Base-by-base conservation (phyloP, 2,888 invertebrate species). In the Amphiduros pacificus region DNA sequence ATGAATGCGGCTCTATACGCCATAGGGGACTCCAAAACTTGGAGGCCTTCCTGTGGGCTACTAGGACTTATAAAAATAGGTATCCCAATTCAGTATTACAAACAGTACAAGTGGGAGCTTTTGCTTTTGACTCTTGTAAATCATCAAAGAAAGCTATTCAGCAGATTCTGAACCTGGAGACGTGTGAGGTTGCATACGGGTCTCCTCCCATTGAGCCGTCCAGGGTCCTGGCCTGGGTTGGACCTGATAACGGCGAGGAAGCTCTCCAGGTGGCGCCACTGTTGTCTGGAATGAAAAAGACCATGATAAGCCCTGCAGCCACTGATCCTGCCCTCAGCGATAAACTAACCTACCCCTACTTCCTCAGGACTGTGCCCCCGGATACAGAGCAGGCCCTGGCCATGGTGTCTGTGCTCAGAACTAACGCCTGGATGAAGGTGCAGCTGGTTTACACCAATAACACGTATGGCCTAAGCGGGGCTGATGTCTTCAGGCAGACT, bases 281-380 rank as follows among this genome's bases (percentile, higher is more conserved):
- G 64, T 77, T 87, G 36, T 77, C 85, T 24, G 78, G 86, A 5
- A 84, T 86, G 70, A 77, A 83, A 58, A 82, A 87, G 28, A 86
- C 87, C 2, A 85, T 86, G 73, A 69, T 82, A n/a, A 74, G 74
- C 36, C 68, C 71, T 5, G 65, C 68, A 32, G 75, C 78, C 0
- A 67, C 70, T 4, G 71, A 73, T 1, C 51, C 64, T 1, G 40
- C 61, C 2, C 63, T 79, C 14, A 72, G 71, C 41, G 65, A 74
- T 52, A 57, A 64, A 11, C 63, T 56, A 17, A 55, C 52, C n/a
- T 74, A 71, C 58, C 69, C 72, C 5, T 74, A 74, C 64, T 72
- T 78, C 48, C 71, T 76, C 1, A 66, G 78, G 9, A 75, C 77
- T 4, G 72, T 74, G 4, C 74, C 77, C 2, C 74, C 77, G 5